Percentiles rank a stretch among this genome's conserved stretches.
Conservation (phyloP, 1,140 invertebrate species). For the Penaeus indicus region DNA sequence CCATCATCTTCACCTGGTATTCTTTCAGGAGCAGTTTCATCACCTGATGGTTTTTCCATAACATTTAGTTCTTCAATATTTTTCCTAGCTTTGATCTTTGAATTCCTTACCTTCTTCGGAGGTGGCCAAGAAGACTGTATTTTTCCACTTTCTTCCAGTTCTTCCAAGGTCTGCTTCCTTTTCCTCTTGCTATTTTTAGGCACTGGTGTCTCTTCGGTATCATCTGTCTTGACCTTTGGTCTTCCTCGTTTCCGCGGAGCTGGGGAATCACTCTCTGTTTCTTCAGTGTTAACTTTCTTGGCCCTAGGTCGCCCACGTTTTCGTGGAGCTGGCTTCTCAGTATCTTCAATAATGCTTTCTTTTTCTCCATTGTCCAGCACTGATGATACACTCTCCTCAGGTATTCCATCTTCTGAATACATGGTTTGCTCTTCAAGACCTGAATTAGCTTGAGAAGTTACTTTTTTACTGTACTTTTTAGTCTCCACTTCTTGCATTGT, state of each 20-base stretch:
- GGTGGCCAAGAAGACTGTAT: conserved; percentile 62
- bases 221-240: background rate
- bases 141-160: conserved; percentile 57
- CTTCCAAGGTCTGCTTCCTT: conserved; percentile 52
- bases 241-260: background rate
- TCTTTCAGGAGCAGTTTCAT: background rate
- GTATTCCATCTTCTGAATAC: background rate
- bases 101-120: conserved; percentile 57
- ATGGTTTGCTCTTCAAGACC: too few species aligned
- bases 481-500: too few species aligned
- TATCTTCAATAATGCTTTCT: background rate
- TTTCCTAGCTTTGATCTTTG: conserved; percentile 31
- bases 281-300: background rate
- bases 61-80: background rate
- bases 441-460: too few species aligned
- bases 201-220: background rate
- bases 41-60: background rate
- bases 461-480: too few species aligned
- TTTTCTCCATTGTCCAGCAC: background rate
- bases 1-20: background rate
- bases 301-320: background rate
- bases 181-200: conserved; percentile 43
- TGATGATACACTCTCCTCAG: background rate
- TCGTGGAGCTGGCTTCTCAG: background rate
- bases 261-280: background rate